Evolutionary conservation across 2,888 invertebrate genomes (phyloP).

Genomic region (Harpalus rufipes): DNA sequence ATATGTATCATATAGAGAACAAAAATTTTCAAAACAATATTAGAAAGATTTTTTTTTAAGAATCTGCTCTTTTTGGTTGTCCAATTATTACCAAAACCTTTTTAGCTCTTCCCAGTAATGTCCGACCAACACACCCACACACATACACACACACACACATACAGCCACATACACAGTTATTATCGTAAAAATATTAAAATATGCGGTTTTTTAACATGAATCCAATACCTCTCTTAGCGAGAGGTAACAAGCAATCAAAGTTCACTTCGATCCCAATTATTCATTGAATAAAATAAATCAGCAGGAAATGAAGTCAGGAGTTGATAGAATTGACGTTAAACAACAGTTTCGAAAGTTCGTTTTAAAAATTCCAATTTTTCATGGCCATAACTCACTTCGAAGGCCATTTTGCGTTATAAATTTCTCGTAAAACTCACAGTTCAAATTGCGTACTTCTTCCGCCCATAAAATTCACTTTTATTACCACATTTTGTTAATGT

Average conservation of each 20-base stretch:
- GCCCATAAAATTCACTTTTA: constrained; percentile 48
- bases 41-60: too few species aligned
- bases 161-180: too few species aligned
- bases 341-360: neutral
- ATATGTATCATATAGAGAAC: too few species aligned
- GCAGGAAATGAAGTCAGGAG: neutral
- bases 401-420: constrained; percentile 50
- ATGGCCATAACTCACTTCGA: constrained; percentile 23
- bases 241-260: neutral
- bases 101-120: too few species aligned
- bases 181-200: too few species aligned
- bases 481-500: constrained; percentile 46
- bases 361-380: constrained; percentile 45
- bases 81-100: too few species aligned
- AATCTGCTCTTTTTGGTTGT: too few species aligned
- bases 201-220: too few species aligned
- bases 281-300: constrained; percentile 2
- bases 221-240: too few species aligned
- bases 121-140: too few species aligned
- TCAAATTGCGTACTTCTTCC: constrained; percentile 44
- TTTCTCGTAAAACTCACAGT: constrained; percentile 43
- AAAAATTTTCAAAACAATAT: too few species aligned
- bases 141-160: too few species aligned
- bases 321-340: neutral
- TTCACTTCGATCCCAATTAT: neutral